phyloP scores from a whole-genome alignment of 2,797 vertebrate genomes.

The Margarornis squamiger region DNA sequence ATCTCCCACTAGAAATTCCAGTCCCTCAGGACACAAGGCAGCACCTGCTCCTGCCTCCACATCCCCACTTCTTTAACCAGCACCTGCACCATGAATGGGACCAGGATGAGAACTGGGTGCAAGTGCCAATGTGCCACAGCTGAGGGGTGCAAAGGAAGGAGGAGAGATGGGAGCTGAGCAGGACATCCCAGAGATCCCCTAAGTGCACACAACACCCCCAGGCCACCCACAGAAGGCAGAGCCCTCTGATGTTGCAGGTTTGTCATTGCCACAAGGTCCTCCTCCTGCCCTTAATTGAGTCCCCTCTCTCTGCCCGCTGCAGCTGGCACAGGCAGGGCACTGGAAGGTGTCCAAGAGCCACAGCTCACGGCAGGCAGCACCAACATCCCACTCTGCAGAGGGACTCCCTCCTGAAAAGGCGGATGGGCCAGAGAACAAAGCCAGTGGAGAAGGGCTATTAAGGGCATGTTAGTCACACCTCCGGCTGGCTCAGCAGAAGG shows the following conservation, averaged over 20 bases:
- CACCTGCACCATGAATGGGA: rapidly evolving
- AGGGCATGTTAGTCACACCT: not conserved
- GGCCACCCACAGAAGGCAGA: not conserved
- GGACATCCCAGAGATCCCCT: not conserved
- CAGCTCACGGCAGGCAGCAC: not conserved
- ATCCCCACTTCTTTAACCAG: not conserved
- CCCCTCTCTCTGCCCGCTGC: not conserved
- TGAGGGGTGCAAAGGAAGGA: not conserved
- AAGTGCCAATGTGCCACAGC: rapidly evolving
- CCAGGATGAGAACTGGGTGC: rapidly evolving
- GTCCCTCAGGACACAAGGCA: not conserved
- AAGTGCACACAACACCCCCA: not conserved
- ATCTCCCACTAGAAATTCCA: not conserved
- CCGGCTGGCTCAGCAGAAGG: not conserved
- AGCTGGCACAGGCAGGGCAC: not conserved
- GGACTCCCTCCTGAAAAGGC: not conserved
- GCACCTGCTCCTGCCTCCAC: not conserved
- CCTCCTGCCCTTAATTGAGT: not conserved
- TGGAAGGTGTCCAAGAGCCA: not conserved
- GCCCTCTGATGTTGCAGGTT: not conserved
- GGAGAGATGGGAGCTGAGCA: not conserved
- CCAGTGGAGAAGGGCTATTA: not conserved
- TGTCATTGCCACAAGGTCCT: not conserved
- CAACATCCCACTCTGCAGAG: not conserved
- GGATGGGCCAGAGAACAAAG: not conserved